Percentiles rank a stretch among this genome's conserved stretches.
Conservation (phyloP, 2,113 vertebrate species). For the Psophia crepitans region DNA sequence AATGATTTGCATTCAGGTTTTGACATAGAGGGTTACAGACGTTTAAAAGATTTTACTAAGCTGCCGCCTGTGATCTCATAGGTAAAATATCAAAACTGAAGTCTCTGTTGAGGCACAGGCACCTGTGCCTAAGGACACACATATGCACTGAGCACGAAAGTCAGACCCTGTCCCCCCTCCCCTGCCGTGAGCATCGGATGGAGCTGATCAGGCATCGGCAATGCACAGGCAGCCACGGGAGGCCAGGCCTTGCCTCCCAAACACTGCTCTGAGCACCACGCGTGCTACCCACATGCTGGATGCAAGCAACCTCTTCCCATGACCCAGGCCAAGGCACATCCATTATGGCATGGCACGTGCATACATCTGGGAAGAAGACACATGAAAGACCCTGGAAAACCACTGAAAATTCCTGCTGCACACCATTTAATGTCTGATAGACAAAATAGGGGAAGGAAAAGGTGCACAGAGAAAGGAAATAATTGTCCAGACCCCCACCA, state of each 20-base stretch:
- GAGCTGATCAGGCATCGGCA: neutral
- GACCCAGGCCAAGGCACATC: neutral
- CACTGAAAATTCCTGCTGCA: neutral
- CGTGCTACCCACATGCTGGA: fast-evolving
- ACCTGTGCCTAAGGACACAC: neutral
- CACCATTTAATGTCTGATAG: neutral
- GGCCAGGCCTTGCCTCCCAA: neutral
- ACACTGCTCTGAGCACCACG: neutral
- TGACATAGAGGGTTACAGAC: neutral
- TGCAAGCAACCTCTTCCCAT: neutral
- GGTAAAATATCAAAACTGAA: neutral
- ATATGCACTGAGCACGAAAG: neutral
- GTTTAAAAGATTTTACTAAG: neutral
- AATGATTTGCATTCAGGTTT: neutral
- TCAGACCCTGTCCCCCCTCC: neutral
- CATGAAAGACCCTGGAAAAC: neutral
- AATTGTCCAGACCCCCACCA: neutral
- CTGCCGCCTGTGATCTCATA: neutral
- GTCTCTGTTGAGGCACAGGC: neutral
- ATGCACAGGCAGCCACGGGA: neutral
- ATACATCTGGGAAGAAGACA: neutral
- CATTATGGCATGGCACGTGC: fast-evolving
- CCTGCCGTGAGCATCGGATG: neutral
- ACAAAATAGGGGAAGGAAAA: neutral
- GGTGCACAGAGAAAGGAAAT: neutral